These are phyloP conservation scores for Cephus nigrinus DNA, from an alignment of 2,888 invertebrate species.

Conservation along the genomic window DNA sequence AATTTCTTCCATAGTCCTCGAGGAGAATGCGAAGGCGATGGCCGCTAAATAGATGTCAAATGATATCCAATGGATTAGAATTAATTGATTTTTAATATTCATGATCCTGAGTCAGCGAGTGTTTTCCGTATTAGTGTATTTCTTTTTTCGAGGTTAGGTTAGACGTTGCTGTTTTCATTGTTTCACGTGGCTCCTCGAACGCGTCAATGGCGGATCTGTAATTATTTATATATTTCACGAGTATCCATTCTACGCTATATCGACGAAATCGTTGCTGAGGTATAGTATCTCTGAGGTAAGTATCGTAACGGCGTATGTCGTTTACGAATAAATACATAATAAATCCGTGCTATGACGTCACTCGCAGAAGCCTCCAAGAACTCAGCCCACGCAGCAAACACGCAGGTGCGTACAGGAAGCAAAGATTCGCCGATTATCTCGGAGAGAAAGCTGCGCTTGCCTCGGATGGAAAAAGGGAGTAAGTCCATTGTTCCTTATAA, in stretches of 20 bases:
- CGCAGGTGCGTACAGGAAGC: neutral
- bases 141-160: neutral
- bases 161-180: neutral
- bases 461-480: neutral
- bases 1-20: neutral
- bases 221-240: neutral
- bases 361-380: neutral
- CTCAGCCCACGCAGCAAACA: neutral
- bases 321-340: neutral
- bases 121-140: neutral
- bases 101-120: neutral
- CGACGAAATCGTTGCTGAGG: neutral
- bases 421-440: neutral
- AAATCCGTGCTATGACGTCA: neutral
- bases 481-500: neutral
- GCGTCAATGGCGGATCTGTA: neutral
- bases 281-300: neutral
- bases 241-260: neutral
- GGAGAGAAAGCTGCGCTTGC: neutral
- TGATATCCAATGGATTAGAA: neutral
- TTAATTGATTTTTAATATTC: neutral
- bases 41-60: neutral
- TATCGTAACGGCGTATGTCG: neutral
- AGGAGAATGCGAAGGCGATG: neutral
- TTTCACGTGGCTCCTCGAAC: neutral